Percentiles rank a stretch among this genome's conserved stretches.
Conservation (phyloP, 2,888 invertebrate species). For the Syrista parreyssii region DNA sequence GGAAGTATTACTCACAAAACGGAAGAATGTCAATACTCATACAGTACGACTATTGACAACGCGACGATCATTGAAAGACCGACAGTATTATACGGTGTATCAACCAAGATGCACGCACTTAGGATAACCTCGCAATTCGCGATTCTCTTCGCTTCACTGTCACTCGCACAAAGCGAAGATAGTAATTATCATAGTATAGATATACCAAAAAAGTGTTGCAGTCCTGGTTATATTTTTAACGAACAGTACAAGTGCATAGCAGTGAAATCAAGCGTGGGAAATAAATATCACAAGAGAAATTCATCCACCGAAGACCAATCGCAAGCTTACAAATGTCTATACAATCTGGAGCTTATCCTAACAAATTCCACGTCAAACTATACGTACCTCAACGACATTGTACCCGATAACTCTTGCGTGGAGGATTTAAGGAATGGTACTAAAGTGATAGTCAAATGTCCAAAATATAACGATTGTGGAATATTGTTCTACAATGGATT, state of each 20-base stretch:
- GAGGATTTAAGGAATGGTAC: constrained; percentile 37
- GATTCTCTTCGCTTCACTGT: neutral
- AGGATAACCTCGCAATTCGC: neutral
- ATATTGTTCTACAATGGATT: constrained; percentile 24
- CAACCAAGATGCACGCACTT: constrained; percentile 17
- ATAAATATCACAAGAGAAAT: neutral
- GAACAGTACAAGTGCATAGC: constrained; percentile 32
- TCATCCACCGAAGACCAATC: neutral
- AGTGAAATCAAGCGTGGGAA: neutral
- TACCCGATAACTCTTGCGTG: constrained; percentile 27
- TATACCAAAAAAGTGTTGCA: constrained; percentile 38
- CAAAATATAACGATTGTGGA: constrained; percentile 16
- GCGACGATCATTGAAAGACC: neutral
- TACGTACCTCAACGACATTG: constrained; percentile 6
- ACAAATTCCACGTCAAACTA: neutral
- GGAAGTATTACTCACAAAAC: neutral
- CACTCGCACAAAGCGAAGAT: neutral
- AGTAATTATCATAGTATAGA: constrained; percentile 7
- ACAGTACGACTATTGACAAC: neutral
- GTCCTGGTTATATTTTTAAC: constrained; percentile 30
- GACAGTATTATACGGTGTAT: constrained; percentile 13
- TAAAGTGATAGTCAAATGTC: constrained; percentile 38
- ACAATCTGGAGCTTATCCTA: neutral
- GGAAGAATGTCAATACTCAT: neutral
- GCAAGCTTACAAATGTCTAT: neutral